Evolutionary conservation across 64 coral and sea anemone species (phyloP).

Genomic region (Stylophora pistillata): DNA sequence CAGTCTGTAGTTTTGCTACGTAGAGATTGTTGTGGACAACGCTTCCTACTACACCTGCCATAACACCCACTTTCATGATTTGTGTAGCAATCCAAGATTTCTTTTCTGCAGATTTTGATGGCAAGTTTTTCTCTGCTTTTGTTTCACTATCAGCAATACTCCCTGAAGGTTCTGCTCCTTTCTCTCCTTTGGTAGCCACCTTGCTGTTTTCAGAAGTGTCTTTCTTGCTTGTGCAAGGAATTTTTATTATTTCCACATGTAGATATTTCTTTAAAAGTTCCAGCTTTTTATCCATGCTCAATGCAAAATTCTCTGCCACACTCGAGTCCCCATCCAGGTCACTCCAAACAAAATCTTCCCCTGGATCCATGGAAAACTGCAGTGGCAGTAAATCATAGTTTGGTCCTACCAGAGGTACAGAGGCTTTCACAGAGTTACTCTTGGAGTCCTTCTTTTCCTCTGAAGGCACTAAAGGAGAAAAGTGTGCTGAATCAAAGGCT

Average conservation of each 20-base stretch:
- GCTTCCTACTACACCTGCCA: conserved; percentile 60
- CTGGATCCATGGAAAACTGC: conserved; percentile 81
- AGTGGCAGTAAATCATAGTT: conserved; percentile 77
- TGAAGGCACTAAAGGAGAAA: conserved; percentile 79
- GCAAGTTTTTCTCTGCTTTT: conserved; percentile 12
- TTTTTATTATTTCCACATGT: conserved; percentile 64
- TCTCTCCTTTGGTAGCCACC: conserved; percentile 45
- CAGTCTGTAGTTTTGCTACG: conserved; percentile 67
- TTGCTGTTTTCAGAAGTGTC: conserved; percentile 20
- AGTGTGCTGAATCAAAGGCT: conserved; percentile 91
- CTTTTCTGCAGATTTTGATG: conserved; percentile 54
- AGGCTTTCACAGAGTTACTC: conserved; percentile 19
- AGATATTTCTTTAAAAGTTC: conserved; percentile 79
- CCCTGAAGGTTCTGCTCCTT: background rate
- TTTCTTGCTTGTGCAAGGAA: conserved; percentile 57
- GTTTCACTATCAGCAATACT: background rate
- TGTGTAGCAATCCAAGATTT: conserved; percentile 79
- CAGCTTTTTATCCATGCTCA: conserved; percentile 64
- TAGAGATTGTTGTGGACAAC: conserved; percentile 47
- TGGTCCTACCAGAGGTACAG: conserved; percentile 78
- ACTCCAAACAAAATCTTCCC: conserved; percentile 70
- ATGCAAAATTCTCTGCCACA: conserved; percentile 29
- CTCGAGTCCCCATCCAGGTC: conserved; percentile 47
- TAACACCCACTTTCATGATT: conserved; percentile 63
- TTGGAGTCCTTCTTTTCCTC: conserved; percentile 58